Evolutionary conservation across 2,888 invertebrate species (phyloP).

Genomic region (Unio pictorum): DNA sequence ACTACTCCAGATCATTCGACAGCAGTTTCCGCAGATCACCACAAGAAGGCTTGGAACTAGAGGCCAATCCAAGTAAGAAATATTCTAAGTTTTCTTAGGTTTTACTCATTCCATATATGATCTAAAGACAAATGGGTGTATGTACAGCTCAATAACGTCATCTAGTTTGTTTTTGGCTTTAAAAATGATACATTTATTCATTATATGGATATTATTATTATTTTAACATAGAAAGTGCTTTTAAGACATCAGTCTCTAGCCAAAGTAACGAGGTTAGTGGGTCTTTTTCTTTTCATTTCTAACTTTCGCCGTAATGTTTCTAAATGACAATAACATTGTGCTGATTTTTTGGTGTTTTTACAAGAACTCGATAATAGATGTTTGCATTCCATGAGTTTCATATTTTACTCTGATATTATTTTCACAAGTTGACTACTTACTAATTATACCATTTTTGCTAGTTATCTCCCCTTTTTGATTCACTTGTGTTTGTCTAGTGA

Average conservation of each 20-base stretch:
- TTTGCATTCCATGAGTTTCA: too few relatives aligned
- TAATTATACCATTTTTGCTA: too few relatives aligned
- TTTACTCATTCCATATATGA: background rate
- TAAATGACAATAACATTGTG: background rate
- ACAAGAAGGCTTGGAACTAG: slow-evolving; percentile 74
- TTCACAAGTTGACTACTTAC: too few relatives aligned
- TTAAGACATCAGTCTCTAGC: background rate
- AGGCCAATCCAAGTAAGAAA: slow-evolving; percentile 73
- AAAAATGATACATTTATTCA: too few relatives aligned
- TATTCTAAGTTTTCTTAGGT: background rate
- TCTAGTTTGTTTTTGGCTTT: too few relatives aligned
- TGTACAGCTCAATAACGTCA: too few relatives aligned
- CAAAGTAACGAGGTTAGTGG: background rate
- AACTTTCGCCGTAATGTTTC: background rate
- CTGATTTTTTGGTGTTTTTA: background rate
- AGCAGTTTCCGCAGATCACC: slow-evolving; percentile 74
- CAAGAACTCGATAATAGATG: background rate
- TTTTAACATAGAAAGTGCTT: too few relatives aligned
- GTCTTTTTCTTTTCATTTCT: background rate
- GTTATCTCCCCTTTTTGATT: too few relatives aligned
- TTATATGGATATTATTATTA: too few relatives aligned
- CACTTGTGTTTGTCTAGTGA: too few relatives aligned
- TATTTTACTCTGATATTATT: too few relatives aligned
- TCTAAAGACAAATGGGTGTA: too few relatives aligned
- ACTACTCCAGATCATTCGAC: slow-evolving; percentile 72